phyloP scores from a whole-genome alignment of 2,888 invertebrate species.

The Amphipoea oculea region DNA sequence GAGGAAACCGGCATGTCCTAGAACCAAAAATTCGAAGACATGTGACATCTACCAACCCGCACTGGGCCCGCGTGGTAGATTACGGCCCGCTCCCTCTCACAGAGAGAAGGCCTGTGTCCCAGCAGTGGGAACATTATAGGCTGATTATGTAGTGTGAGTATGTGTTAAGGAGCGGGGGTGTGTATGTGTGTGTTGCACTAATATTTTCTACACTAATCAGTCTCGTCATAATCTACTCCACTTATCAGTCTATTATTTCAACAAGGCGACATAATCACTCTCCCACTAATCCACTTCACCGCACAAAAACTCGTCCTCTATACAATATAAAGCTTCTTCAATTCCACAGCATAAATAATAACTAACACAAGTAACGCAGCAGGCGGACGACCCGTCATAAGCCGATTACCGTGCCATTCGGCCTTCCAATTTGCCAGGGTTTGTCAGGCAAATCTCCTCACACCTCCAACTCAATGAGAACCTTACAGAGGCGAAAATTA shows the following conservation, averaged over 20 bases:
- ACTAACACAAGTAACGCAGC: slow-evolving; percentile 34
- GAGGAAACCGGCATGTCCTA: too few relatives aligned
- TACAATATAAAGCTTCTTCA: slow-evolving; percentile 30
- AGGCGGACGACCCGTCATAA: slow-evolving; percentile 71
- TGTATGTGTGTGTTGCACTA: too few relatives aligned
- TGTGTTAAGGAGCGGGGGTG: too few relatives aligned
- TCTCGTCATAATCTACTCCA: too few relatives aligned
- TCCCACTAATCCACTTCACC: not conserved
- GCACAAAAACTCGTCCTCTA: not conserved
- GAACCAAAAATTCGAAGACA: too few relatives aligned
- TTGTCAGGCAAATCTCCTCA: slow-evolving; percentile 82
- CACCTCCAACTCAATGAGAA: slow-evolving; percentile 75
- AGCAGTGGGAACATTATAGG: too few relatives aligned
- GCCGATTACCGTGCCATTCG: slow-evolving; percentile 78
- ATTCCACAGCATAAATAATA: slow-evolving; percentile 52
- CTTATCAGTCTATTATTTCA: not conserved
- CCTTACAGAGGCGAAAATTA: slow-evolving; percentile 78
- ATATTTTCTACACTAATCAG: too few relatives aligned
- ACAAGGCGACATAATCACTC: not conserved
- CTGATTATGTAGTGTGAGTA: too few relatives aligned
- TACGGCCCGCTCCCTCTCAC: too few relatives aligned
- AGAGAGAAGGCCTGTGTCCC: too few relatives aligned
- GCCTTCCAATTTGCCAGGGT: slow-evolving; percentile 83
- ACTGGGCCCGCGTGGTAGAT: too few relatives aligned
- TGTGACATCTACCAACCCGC: too few relatives aligned